A percentile compares a stretch with the other conserved stretches of the same genome.
Conservation (phyloP, 2,797 vertebrate species). For the Urocyon cinereoargenteus region DNA sequence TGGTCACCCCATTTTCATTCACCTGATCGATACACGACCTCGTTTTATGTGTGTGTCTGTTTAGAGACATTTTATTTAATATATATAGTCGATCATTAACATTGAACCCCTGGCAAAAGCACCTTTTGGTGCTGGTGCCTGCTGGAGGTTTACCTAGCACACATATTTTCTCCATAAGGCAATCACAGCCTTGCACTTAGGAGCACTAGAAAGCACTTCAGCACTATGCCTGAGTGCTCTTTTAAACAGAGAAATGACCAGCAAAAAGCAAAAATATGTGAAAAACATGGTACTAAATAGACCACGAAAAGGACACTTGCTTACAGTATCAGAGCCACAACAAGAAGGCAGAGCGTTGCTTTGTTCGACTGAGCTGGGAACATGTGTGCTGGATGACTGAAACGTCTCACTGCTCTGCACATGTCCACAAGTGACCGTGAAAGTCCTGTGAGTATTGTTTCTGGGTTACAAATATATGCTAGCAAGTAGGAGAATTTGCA, state of each 20-base stretch:
- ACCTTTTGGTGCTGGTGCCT: background rate
- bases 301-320: background rate
- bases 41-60: background rate
- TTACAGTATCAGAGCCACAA: background rate
- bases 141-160: background rate
- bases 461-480: background rate
- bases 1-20: background rate
- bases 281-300: background rate
- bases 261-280: background rate
- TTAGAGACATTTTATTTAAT: background rate
- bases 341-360: background rate
- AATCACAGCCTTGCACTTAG: background rate
- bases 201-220: background rate
- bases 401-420: background rate
- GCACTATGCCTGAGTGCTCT: background rate
- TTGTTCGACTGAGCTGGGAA: background rate
- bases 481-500: background rate
- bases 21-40: background rate
- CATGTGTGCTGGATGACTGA: background rate
- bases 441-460: background rate
- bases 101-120: background rate
- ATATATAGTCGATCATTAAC: background rate
- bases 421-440: background rate
- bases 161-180: background rate
- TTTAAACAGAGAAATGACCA: constrained; percentile 1